These are phyloP conservation scores for Macheiramphus alcinus DNA, from an alignment of 2,113 vertebrate genomes.

Conservation along the genomic window DNA sequence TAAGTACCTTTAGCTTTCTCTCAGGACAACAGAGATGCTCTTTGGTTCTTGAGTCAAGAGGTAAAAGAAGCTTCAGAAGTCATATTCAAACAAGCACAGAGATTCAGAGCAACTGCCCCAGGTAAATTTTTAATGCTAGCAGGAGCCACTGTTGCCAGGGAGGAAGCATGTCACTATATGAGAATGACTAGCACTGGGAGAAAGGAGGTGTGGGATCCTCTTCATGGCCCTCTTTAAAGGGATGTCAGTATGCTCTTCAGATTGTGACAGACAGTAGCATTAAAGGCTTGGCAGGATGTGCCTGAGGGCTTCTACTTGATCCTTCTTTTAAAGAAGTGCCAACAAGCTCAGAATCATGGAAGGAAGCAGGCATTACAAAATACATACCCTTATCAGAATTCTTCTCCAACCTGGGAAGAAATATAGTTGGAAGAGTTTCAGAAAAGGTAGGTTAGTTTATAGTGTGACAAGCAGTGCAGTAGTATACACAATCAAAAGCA, in stretches of 20 bases:
- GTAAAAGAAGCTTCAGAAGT: conserved; percentile 5
- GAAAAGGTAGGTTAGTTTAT: not conserved
- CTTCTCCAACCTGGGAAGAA: not conserved
- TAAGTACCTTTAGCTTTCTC: not conserved
- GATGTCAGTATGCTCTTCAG: not conserved
- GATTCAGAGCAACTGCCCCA: conserved; percentile 18
- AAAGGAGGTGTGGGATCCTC: conserved; percentile 16
- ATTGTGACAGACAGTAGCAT: conserved; percentile 38
- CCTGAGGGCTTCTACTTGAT: conserved; percentile 48
- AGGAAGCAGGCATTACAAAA: conserved; percentile 2
- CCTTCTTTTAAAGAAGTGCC: conserved; percentile 36
- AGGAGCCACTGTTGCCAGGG: not conserved
- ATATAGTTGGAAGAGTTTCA: not conserved
- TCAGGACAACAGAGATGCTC: not conserved
- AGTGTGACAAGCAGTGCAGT: not conserved
- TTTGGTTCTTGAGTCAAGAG: not conserved
- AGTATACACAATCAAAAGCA: not conserved
- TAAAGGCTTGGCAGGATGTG: conserved; percentile 41
- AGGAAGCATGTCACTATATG: not conserved
- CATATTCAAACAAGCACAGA: not conserved
- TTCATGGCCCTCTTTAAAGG: conserved; percentile 23
- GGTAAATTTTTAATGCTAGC: conserved; percentile 36
- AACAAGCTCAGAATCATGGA: not conserved
- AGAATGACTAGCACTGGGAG: not conserved
- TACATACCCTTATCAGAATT: not conserved